A percentile compares a stretch with the other conserved stretches of the same genome.
These are phyloP conservation scores for Apamea crenata DNA, from an alignment of 2,888 invertebrate genomes.

Conservation along the genomic window DNA sequence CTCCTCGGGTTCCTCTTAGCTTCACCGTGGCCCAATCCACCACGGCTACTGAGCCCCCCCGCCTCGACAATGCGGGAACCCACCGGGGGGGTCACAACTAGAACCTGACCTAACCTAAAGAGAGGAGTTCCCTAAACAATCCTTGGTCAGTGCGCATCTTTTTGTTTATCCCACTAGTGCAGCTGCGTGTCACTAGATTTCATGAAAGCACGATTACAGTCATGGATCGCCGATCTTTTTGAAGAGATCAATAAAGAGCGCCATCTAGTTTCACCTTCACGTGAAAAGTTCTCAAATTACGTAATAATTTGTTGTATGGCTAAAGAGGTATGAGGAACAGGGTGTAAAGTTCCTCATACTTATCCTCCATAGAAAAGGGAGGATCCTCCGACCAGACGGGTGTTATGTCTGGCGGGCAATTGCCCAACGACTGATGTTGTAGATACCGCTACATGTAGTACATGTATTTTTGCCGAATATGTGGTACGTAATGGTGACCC, in stretches of 20 bases:
- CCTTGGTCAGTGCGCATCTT: background rate
- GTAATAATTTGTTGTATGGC: background rate
- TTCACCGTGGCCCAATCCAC: no score
- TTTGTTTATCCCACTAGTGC: background rate
- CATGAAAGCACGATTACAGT: background rate
- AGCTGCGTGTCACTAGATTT: background rate
- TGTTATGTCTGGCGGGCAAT: no score
- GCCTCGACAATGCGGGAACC: no score
- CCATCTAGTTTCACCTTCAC: background rate
- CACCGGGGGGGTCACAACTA: background rate
- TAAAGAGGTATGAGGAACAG: no score
- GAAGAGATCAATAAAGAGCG: background rate
- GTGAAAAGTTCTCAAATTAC: background rate
- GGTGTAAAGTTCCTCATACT: no score
- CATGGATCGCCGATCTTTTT: background rate
- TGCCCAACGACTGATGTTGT: no score
- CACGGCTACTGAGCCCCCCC: no score
- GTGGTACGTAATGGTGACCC: no score
- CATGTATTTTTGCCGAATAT: background rate
- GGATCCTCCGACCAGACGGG: no score
- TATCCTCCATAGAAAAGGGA: no score
- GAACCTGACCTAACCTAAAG: background rate
- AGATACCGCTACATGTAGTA: no score
- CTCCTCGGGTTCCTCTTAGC: no score
- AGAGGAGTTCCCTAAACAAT: background rate